Evolutionary conservation across 2,113 vertebrate genomes (phyloP).

Genomic region (Pangasianodon hypophthalmus): DNA sequence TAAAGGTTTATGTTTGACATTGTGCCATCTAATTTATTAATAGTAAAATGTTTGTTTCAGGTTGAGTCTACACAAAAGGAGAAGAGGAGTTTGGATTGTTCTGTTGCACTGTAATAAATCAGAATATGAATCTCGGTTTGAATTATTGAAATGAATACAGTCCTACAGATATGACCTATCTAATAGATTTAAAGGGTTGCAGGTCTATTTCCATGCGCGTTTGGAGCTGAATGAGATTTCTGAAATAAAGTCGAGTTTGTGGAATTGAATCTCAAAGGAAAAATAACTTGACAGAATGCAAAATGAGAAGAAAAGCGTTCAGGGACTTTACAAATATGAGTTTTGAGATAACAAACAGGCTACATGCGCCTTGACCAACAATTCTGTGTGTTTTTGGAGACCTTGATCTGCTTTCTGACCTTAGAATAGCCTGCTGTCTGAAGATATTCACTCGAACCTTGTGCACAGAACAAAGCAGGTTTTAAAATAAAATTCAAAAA

Average conservation of each 20-base stretch:
- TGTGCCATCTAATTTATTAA: background rate
- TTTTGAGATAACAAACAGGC: background rate
- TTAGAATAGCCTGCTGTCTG: background rate
- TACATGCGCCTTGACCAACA: background rate
- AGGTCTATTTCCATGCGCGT: too few relatives aligned
- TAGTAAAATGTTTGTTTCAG: background rate
- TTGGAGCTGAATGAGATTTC: background rate
- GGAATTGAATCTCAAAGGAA: too few relatives aligned
- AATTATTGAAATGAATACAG: background rate
- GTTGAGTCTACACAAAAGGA: background rate
- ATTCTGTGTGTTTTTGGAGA: background rate
- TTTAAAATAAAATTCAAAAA: background rate
- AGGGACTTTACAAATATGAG: background rate
- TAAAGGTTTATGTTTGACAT: background rate
- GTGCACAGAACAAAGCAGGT: too few relatives aligned
- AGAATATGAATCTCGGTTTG: background rate
- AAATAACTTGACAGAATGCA: background rate
- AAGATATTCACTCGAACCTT: background rate
- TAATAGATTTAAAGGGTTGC: too few relatives aligned
- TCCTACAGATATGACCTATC: background rate
- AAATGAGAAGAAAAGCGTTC: background rate
- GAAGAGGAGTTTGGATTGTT: background rate
- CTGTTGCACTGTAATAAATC: background rate
- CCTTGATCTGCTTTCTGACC: background rate
- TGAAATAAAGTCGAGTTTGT: background rate